Evolutionary conservation across 2,888 invertebrate species (phyloP), one percentile per base, ranked within the genome.

Genomic region (Eurytoma adleriae): DNA sequence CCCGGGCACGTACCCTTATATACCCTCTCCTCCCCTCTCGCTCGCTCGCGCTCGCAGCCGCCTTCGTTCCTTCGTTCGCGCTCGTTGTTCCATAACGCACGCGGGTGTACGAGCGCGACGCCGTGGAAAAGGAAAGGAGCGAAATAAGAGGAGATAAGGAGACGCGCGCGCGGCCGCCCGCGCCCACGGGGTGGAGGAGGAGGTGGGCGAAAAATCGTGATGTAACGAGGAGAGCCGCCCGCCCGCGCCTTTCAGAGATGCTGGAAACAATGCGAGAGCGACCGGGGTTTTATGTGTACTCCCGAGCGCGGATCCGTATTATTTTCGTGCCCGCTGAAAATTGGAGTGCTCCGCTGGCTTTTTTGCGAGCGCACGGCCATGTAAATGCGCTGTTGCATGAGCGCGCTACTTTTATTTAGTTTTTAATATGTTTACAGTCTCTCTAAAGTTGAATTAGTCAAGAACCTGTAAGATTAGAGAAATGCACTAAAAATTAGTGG

Each of bases 1-100:
- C 59, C 77, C 24, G 77, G 82, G 66, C 74, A 70, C 20, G 24
- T 79, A 79, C 79, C 79, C 79, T 79, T 79, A 79, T 74, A 69
- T 54, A 40, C 48, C 24, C 40, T 30, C 71, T 72, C 57, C 78
- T 48, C 20, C 27, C 40, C 59, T 70, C 57, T 30, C 66, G 50
- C 57, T 59, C 24, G 75, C 77, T 52, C 30, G 62, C 64, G 57
- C 73, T 57, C 40, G 79, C 54, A 7, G 40, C 40, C 40, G 40
- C 40, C 40, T 40, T 70, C 40, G 56, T 57, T 79, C 76, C 75
- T 76, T 20, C 59, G 59, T 72, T 52, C 52, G 20, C 56, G 48
- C 54, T n/a, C 71, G 57, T 64, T 64, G 56, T 70, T 71, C 71
- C 66, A 78, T 57, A 71, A 78, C 71, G 78, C 66, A 71, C 56